These are phyloP conservation scores for Thunnus thynnus DNA, from an alignment of 2,113 vertebrate species.

Conservation along the genomic window DNA sequence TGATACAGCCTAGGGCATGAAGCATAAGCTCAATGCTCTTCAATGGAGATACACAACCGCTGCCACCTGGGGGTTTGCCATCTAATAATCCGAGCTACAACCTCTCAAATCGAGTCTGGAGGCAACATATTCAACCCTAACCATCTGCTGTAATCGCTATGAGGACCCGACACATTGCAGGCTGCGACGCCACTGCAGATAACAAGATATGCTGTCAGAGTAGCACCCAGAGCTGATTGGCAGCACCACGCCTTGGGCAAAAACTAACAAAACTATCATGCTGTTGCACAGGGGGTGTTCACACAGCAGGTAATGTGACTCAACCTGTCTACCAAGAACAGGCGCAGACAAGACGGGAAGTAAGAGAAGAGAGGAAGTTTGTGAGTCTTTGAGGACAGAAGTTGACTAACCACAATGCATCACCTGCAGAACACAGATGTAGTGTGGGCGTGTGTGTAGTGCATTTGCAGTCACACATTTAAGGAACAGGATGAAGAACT, in stretches of 20 bases:
- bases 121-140: background rate
- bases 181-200: slow-evolving; percentile 9
- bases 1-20: slow-evolving; percentile 5
- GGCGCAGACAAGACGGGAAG: slow-evolving; percentile 61
- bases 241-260: slow-evolving; percentile 45
- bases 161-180: slow-evolving; percentile 11
- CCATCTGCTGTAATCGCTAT: slow-evolving; percentile 29
- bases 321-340: slow-evolving; percentile 70
- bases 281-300: background rate
- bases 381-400: slow-evolving; percentile 60
- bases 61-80: slow-evolving; percentile 16
- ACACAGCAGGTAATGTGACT: slow-evolving; percentile 59
- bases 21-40: background rate
- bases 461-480: background rate
- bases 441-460: slow-evolving; percentile 13
- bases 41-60: slow-evolving; percentile 1
- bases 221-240: background rate
- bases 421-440: slow-evolving; percentile 57
- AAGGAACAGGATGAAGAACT: background rate
- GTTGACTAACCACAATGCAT: slow-evolving; percentile 67
- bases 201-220: slow-evolving; percentile 9
- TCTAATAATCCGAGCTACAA: slow-evolving; percentile 22
- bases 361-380: slow-evolving; percentile 66
- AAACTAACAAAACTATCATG: background rate
- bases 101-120: background rate